Evolutionary conservation across 1,140 invertebrate species (phyloP), one percentile per base, ranked within the genome.

Genomic region (Procambarus clarkii): DNA sequence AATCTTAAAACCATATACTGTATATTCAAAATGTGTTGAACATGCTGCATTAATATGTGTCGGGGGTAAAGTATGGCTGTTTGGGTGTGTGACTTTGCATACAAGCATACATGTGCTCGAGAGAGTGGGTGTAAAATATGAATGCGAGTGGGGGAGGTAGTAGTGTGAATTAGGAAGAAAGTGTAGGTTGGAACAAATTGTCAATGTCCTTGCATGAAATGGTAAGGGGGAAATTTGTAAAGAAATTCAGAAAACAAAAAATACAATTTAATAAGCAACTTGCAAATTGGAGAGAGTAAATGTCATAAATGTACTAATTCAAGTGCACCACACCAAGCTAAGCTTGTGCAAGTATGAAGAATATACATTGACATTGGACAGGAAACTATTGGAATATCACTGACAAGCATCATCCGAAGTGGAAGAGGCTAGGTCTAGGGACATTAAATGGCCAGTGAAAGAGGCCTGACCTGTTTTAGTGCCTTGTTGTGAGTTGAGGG

Each of bases 401-500:
- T 74, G 69, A 74, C 24, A 74, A 74, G 69, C 69, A 21, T 74
- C 69, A 74, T 74, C 69, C 69, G 34, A 34, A 74, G 69, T 74
- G 69, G 69, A 74, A 74, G 69, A 34, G 69, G 69, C 69, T 74
- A 34, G n/a, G 69, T 21, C n/a, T 74, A 74, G 21, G 69, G 24
- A 34, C 15, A 74, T 34, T 7, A 74, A 24, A 60, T 45, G 50
- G 85, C 71, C 85, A 79, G 50, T 44, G 21, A 44, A 50, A 64
- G 50, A 60, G 85, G 71, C 85, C 85, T 77, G 60, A 87, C 85
- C 85, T 87, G 74, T 60, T 54, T 54, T 60, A 77, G 74, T 69
- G 34, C 74, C 85, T 78, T 78, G 74, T 50, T 76, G 50, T 78
- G 50, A 50, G 48, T n/a, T 78, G 85, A 76, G n/a, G 45, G 77